These are phyloP conservation scores for Gila orcuttii DNA, from an alignment of 2,113 vertebrate genomes.

Conservation along the genomic window DNA sequence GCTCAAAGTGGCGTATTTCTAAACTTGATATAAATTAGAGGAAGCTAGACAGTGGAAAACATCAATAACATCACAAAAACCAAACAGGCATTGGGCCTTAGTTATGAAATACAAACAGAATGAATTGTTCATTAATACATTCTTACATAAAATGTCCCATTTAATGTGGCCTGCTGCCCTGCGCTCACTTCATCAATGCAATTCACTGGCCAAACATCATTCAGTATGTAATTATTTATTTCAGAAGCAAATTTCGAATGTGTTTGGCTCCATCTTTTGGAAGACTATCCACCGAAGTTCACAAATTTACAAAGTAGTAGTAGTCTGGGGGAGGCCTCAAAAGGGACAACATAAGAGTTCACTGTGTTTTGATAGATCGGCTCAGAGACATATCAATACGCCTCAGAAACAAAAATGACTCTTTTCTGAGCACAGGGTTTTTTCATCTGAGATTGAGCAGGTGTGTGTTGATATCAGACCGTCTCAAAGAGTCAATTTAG, in stretches of 20 bases:
- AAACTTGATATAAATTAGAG: conserved; percentile 7
- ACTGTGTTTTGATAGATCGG: neutral
- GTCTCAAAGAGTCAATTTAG: conserved; percentile 29
- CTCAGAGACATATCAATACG: conserved; percentile 1
- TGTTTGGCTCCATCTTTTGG: neutral
- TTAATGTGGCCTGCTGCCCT: neutral
- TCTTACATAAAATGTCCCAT: neutral
- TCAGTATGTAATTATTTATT: neutral
- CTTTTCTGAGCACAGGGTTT: neutral
- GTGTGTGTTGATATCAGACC: conserved; percentile 9
- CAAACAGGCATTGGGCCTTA: neutral
- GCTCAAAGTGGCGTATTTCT: neutral
- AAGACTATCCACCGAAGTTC: neutral
- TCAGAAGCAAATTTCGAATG: neutral
- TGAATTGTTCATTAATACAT: neutral
- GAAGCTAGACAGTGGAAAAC: conserved; percentile 1
- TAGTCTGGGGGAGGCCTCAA: neutral
- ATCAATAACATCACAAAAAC: conserved; percentile 16
- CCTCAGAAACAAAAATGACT: neutral
- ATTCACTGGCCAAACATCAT: neutral
- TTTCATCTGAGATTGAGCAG: conserved; percentile 10
- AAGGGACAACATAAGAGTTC: neutral
- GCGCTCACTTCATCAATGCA: neutral
- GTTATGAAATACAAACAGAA: neutral
- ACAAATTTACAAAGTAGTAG: neutral